Percentiles rank a stretch among this genome's conserved stretches.
phyloP scores from a whole-genome alignment of 2,797 vertebrate species.

The Mormyrops boulengeri region DNA sequence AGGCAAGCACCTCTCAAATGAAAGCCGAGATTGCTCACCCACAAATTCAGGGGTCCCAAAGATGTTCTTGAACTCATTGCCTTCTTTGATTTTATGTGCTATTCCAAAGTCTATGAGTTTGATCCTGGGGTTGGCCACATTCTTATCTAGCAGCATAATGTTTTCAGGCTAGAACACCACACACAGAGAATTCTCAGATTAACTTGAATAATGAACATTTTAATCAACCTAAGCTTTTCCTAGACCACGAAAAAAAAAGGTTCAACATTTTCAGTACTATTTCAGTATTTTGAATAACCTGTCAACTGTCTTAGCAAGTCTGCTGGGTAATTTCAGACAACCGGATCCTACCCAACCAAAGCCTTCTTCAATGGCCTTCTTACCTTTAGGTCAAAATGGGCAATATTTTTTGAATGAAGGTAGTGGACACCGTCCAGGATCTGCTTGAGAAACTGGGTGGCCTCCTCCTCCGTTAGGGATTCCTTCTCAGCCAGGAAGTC shows the following conservation, averaged over 20 bases:
- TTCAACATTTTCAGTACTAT: neutral
- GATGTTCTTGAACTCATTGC: conserved; percentile 97
- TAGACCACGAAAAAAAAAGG: neutral
- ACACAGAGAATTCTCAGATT: neutral
- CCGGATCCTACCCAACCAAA: neutral
- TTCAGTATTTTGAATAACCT: neutral
- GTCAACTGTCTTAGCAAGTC: neutral
- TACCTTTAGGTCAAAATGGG: conserved; percentile 97
- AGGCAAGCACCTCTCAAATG: neutral
- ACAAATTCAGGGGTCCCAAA: conserved; percentile 97
- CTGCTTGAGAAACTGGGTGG: conserved; percentile 96
- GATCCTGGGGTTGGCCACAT: conserved; percentile 84
- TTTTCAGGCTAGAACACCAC: conserved; percentile 76
- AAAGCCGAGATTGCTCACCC: conserved; percentile 58
- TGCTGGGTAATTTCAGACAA: neutral
- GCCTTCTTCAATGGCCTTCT: conserved; percentile 35
- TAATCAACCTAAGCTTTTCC: neutral
- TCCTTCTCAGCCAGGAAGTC: conserved; percentile 98
- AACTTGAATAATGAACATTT: neutral
- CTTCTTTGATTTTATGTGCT: conserved; percentile 91
- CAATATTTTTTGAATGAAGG: conserved; percentile 89
- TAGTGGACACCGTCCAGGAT: conserved; percentile 94
- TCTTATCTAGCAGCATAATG: conserved; percentile 96
- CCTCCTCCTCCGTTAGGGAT: conserved; percentile 91
- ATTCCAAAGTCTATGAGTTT: conserved; percentile 98